phyloP scores from a whole-genome alignment of 2,113 vertebrate species.

The Gorsachius goisagi region DNA sequence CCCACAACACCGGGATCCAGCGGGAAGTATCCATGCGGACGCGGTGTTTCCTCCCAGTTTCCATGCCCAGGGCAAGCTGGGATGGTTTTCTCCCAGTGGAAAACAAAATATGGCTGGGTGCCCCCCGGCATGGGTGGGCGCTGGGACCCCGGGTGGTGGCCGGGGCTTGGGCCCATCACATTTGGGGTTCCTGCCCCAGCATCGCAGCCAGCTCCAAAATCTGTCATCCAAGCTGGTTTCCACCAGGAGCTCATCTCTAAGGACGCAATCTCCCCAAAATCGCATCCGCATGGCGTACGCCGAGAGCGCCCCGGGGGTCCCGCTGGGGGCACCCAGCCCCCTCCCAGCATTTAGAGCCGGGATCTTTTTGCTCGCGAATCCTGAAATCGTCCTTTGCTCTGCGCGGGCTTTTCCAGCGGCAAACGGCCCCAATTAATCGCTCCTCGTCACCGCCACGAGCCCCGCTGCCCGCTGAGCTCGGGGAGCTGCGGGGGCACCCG shows the following conservation, averaged over 20 bases:
- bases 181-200: neutral
- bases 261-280: neutral
- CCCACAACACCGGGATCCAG: neutral
- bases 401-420: accelerated
- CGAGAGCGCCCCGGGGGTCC: neutral
- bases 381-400: no score
- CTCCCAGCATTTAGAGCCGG: accelerated
- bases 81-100: neutral
- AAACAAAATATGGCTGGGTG: neutral
- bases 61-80: neutral
- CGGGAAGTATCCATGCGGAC: accelerated
- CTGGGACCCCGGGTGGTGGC: neutral
- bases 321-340: neutral
- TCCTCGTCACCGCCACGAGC: no score
- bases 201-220: accelerated
- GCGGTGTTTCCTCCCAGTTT: neutral
- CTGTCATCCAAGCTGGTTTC: neutral
- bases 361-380: neutral
- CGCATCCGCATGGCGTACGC: accelerated
- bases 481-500: accelerated
- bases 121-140: neutral
- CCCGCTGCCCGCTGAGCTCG: neutral
- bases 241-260: no score
- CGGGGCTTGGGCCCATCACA: accelerated
- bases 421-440: neutral